phyloP scores from a whole-genome alignment of 2,113 vertebrate species.

The Cebus imitator region DNA sequence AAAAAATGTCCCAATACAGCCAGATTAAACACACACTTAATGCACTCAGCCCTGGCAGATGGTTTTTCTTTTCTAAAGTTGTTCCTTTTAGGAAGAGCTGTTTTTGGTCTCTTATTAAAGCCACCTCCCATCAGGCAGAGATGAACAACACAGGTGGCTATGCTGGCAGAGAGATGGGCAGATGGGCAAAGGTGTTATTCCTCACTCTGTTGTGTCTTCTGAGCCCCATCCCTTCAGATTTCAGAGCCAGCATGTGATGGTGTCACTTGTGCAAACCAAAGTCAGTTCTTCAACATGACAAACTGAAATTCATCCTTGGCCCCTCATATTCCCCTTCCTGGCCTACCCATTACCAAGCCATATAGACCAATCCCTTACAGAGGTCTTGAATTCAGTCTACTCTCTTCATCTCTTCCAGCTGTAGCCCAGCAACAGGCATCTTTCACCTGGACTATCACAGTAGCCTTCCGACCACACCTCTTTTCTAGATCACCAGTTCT shows the following conservation, averaged over 20 bases:
- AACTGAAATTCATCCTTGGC: background rate
- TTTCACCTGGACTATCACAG: background rate
- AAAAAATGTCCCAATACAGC: conserved; percentile 57
- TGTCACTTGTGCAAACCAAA: background rate
- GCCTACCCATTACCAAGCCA: background rate
- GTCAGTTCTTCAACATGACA: background rate
- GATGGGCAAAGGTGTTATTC: background rate
- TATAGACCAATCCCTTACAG: accelerated
- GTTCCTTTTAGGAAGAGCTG: conserved; percentile 38
- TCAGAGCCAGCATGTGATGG: background rate
- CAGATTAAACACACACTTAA: conserved; percentile 63
- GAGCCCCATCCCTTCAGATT: background rate
- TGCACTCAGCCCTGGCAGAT: conserved; percentile 44
- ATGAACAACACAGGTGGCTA: background rate
- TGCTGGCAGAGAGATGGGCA: background rate
- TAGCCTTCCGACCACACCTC: background rate
- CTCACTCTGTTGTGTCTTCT: background rate
- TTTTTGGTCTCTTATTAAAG: background rate
- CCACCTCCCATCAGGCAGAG: background rate
- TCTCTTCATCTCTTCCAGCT: background rate
- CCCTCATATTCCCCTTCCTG: background rate
- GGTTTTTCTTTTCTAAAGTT: conserved; percentile 60
- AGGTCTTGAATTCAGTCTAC: background rate
- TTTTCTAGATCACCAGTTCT: background rate
- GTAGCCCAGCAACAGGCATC: background rate